phyloP scores from a whole-genome alignment of 2,113 vertebrate species.

The Percopsis transmontana region DNA sequence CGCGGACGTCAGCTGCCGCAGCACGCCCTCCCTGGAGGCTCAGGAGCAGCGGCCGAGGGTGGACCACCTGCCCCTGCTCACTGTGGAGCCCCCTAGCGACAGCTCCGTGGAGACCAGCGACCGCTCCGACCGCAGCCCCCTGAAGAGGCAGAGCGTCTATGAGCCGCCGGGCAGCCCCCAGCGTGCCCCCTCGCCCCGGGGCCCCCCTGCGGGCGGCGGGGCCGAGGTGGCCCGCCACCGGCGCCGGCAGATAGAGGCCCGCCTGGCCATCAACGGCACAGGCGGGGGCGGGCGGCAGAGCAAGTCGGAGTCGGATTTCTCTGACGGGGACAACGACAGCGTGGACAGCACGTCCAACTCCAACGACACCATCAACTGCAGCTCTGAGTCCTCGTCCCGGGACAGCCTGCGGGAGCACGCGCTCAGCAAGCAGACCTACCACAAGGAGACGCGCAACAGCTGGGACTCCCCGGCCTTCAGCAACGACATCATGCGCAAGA shows the following conservation, averaged over 20 bases:
- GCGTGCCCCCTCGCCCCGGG: constrained; percentile 62
- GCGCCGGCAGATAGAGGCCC: constrained; percentile 85
- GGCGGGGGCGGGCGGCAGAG: constrained; percentile 90
- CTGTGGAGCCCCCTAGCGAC: constrained; percentile 95
- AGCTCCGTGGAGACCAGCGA: constrained; percentile 94
- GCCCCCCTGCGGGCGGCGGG: constrained; percentile 75
- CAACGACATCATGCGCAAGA: constrained; percentile 93
- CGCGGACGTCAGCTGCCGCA: constrained; percentile 91
- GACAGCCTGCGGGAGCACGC: constrained; percentile 96
- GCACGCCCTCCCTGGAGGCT: constrained; percentile 90
- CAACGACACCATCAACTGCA: constrained; percentile 97
- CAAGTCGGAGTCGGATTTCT: constrained; percentile 96
- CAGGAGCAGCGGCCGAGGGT: constrained; percentile 87
- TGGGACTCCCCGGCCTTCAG: constrained; percentile 98
- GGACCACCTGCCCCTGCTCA: constrained; percentile 90
- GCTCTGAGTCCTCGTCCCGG: constrained; percentile 93
- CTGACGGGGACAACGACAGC: constrained; percentile 96
- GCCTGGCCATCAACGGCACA: constrained; percentile 94
- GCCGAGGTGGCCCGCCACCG: constrained; percentile 83
- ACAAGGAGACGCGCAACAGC: constrained; percentile 97
- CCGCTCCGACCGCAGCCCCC: constrained; percentile 88
- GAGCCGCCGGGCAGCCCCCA: constrained; percentile 90
- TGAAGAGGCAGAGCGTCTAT: constrained; percentile 86
- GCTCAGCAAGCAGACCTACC: constrained; percentile 96
- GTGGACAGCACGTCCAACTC: constrained; percentile 98